Evolutionary conservation across 92 coral and sea anemone genomes (phyloP).

Genomic region (Hydrozoanthus gracilis): DNA sequence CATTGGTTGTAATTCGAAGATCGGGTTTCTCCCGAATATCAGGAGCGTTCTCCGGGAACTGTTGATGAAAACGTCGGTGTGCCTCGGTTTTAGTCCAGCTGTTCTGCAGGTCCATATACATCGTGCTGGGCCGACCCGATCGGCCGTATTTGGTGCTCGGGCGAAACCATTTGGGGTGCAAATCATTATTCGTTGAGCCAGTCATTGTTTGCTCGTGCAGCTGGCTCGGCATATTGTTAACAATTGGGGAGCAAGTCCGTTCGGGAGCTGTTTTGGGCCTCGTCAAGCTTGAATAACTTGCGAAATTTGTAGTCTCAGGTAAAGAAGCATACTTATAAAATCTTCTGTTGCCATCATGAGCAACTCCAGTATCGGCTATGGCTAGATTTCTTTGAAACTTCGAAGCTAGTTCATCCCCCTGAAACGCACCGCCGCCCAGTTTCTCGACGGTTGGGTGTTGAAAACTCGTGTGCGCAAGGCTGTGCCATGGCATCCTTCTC

Average conservation of each 20-base stretch:
- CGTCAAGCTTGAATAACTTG: conserved; percentile 6
- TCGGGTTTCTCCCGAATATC: conserved; percentile 97
- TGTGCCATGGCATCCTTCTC: conserved; percentile 44
- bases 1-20: conserved; percentile 92
- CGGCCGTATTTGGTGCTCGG: conserved; percentile 38
- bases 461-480: conserved; percentile 36
- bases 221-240: conserved; percentile 83
- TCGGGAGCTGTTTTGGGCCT: conserved; percentile 92
- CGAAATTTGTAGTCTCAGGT: conserved; percentile 27
- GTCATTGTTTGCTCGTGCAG: conserved; percentile 75
- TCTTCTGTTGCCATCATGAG: conserved; percentile 8
- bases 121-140: conserved; percentile 77
- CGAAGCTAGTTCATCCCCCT: background rate
- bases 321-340: conserved; percentile 36
- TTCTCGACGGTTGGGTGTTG: conserved; percentile 26
- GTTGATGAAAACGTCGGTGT: conserved; percentile 86
- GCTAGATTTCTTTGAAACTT: conserved; percentile 44
- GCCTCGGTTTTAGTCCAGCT: conserved; percentile 89
- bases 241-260: conserved; percentile 67
- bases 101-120: conserved; percentile 73
- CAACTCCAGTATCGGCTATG: conserved; percentile 31
- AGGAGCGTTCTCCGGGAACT: conserved; percentile 95
- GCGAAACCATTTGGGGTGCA: conserved; percentile 89
- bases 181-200: conserved; percentile 76
- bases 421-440: conserved; percentile 23